Base-by-base conservation (phyloP, 2,113 vertebrate species). In the Symphodus melops region DNA sequence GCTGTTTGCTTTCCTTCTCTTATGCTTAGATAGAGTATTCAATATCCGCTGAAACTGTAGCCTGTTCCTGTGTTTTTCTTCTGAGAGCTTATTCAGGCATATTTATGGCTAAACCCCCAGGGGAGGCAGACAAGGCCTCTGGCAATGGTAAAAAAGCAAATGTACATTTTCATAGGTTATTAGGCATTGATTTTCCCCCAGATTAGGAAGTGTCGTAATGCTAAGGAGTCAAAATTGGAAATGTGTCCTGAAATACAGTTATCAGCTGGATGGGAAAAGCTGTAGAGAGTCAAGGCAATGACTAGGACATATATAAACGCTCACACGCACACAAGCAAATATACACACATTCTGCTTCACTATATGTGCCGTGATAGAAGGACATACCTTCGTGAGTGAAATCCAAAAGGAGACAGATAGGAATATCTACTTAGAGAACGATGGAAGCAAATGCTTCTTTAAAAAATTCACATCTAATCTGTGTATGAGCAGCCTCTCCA, bases 101-200 rank as follows among this genome's bases (percentile, higher is more conserved):
- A 83, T 88, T 84, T 89, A 86, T 77, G 83, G 48, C 41, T 7
- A 14, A 20, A 69, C 14, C 20, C 84, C 54, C 79, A 16, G 59
- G 82, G 75, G 82, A 52, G 1, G 41, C 41, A 62, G 60, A 16
- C 7, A 1, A 59, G 73, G 68, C 57, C 58, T 78, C 75, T 63
- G 82, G 82, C 65, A 49, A 49, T 57, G 72, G 75, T 73, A 77
- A 80, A 85, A 82, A 84, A 79, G 76, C 73, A 82, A 76, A 88
- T 84, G 84, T 82, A 90, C 78, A 86, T 89, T 90, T 91, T 82
- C 81, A 77, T 83, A 80, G 64, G 79, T 88, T 88, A 88, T 87
- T 87, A 85, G 64, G 28, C 68, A 91, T 91, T 71, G 85, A 91
- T 89, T 91, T 86, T 74, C 65, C 39, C 60, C 48, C 0, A 49